These are phyloP conservation scores for Nomada ferruginata DNA, from an alignment of 2,888 invertebrate genomes.

Conservation along the genomic window DNA sequence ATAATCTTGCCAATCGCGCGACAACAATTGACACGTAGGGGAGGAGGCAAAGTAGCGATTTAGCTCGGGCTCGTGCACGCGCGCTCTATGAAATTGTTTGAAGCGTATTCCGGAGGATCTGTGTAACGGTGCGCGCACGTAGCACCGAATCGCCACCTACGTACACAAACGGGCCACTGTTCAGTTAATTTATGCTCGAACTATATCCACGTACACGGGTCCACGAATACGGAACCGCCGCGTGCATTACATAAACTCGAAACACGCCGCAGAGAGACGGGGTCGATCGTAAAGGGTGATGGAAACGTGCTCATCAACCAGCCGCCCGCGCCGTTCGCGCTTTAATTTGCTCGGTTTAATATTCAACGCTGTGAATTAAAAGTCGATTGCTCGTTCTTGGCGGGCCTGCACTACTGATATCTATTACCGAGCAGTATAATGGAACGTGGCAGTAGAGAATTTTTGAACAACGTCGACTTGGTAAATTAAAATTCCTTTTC, in stretches of 20 bases:
- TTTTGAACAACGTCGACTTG: background rate
- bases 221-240: constrained; percentile 72
- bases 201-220: constrained; percentile 67
- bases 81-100: constrained; percentile 58
- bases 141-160: constrained; percentile 15
- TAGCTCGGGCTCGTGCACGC: constrained; percentile 20
- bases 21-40: constrained; percentile 43
- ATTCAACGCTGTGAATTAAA: constrained; percentile 22
- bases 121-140: constrained; percentile 11
- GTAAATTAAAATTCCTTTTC: too few relatives aligned
- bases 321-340: constrained; percentile 70
- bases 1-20: constrained; percentile 45
- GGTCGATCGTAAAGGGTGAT: constrained; percentile 70
- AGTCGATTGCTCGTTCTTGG: background rate
- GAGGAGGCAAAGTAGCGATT: constrained; percentile 49
- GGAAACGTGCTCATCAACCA: constrained; percentile 73
- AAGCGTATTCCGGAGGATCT: constrained; percentile 19
- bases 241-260: constrained; percentile 76
- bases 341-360: constrained; percentile 55
- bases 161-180: constrained; percentile 43
- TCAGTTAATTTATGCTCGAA: constrained; percentile 76
- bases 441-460: background rate
- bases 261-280: constrained; percentile 69
- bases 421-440: background rate
- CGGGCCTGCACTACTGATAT: background rate